Conservation (phyloP, 2,113 vertebrate species). For the Semnornis frantzii region DNA sequence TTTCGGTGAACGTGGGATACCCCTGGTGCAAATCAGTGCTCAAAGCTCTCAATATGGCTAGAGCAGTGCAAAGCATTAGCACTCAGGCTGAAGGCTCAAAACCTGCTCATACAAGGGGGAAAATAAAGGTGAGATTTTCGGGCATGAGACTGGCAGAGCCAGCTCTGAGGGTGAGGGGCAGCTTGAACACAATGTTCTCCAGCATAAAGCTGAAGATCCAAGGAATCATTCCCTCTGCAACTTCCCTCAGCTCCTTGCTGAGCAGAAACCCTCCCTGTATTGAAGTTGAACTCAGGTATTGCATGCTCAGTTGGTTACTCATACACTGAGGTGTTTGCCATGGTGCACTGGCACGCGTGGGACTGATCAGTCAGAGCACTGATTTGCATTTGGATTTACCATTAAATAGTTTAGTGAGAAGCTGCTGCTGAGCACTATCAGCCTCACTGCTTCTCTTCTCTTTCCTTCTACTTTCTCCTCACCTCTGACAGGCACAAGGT, state of each 20-base stretch:
- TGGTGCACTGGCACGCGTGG: rapidly evolving
- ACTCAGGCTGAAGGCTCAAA: neutral
- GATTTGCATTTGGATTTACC: conserved; percentile 21
- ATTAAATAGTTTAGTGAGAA: neutral
- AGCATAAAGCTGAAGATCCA: neutral
- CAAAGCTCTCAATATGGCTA: neutral
- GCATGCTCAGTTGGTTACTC: neutral
- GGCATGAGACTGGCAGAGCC: neutral
- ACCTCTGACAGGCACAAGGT: neutral
- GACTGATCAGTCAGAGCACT: neutral
- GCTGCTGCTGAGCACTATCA: neutral
- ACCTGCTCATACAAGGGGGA: neutral
- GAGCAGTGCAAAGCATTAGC: neutral
- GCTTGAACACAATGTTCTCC: neutral
- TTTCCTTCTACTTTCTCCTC: neutral
- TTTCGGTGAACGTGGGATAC: neutral
- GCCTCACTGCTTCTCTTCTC: neutral
- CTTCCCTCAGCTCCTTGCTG: neutral
- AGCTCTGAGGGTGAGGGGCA: neutral
- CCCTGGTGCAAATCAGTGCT: neutral
- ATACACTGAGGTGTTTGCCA: rapidly evolving
- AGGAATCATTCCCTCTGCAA: neutral
- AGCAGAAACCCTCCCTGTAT: neutral
- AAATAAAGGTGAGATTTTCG: neutral
- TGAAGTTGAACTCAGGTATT: neutral